Conservation (phyloP, 2,113 vertebrate genomes). For the Circaetus gallicus region DNA sequence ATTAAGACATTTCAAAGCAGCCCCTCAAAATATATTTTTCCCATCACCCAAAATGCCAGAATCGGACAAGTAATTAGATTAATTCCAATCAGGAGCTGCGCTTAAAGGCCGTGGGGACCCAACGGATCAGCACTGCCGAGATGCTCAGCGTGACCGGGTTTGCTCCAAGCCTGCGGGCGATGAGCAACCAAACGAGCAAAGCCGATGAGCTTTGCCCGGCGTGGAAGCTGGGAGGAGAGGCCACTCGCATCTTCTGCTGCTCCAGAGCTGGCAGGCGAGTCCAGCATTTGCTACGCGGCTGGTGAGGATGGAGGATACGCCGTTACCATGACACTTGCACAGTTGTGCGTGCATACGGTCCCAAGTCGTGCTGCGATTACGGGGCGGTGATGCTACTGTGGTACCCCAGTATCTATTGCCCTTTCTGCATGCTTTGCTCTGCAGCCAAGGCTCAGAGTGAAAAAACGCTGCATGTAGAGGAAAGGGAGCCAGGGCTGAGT, state of each 20-base stretch:
- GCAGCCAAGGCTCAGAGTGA: not conserved
- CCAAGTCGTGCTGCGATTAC: accelerated
- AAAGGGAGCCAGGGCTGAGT: not conserved
- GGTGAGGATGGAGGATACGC: not conserved
- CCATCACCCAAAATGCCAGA: not conserved
- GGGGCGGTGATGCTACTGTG: accelerated
- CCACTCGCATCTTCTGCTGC: not conserved
- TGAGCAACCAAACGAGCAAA: not conserved
- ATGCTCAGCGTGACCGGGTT: accelerated
- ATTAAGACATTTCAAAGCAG: not conserved
- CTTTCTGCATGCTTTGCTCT: not conserved
- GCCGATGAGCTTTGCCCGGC: not conserved
- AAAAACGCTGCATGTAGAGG: accelerated
- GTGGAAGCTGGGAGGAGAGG: not conserved
- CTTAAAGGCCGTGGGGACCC: not conserved
- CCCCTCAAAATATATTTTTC: not conserved
- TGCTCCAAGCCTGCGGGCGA: not conserved
- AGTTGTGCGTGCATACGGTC: accelerated
- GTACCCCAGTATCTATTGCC: accelerated
- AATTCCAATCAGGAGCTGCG: not conserved
- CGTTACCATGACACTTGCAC: not conserved
- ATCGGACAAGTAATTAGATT: accelerated
- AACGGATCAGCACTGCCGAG: accelerated
- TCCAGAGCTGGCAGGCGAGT: not conserved
- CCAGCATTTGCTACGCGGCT: not conserved